Base-by-base conservation (phyloP, 2,888 invertebrate genomes). In the Pogonocherus hispidulus region DNA sequence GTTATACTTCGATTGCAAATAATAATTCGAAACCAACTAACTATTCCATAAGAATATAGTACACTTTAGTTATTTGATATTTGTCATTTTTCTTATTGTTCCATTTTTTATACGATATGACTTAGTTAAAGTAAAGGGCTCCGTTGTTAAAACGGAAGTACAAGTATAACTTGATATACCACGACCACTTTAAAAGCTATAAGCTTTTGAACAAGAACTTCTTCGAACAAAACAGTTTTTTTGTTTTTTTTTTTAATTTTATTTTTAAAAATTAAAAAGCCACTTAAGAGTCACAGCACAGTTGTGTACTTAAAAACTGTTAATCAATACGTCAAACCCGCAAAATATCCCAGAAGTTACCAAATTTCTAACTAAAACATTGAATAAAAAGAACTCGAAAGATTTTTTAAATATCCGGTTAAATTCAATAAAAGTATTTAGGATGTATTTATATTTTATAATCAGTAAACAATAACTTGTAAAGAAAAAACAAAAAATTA, bases 261-360 rank as follows among this genome's bases (percentile, higher is more conserved):
- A 80, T 82, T 83, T 84, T 85, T 85, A 85, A 84, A 86, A 86
- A 86, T 86, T 86, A 86, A 86, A 87, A 87, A 87, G 87, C 87
- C 87, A 87, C 87, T 87, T 86, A 86, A 86, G 85, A 86, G 86
- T 87, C 87, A 87, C 87, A 87, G 87, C 87, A 87, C 87, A 87
- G 87, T 87, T 86, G 86, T 86, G 86, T 86, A 86, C 86, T 86
- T 84, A 84, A 74, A 74, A 72, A 72, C 82, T 82, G 81, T 83
- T 84, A 80, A 80, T 83, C 78, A 78, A 79, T 76, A 71, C 78
- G 72, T 76, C 73, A 73, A 78, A 79, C 76, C 78, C 74, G 73
- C 76, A 78, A 73, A 75, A 69, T 73, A 74, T 75, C 69, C 70
- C 63, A 68, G 66, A 70, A 65, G 44, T 35, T 56, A 63, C 56